Evolutionary conservation across 2,888 invertebrate species (phyloP), one percentile per base, ranked within the genome.

Genomic region (Silvanus unidentatus): DNA sequence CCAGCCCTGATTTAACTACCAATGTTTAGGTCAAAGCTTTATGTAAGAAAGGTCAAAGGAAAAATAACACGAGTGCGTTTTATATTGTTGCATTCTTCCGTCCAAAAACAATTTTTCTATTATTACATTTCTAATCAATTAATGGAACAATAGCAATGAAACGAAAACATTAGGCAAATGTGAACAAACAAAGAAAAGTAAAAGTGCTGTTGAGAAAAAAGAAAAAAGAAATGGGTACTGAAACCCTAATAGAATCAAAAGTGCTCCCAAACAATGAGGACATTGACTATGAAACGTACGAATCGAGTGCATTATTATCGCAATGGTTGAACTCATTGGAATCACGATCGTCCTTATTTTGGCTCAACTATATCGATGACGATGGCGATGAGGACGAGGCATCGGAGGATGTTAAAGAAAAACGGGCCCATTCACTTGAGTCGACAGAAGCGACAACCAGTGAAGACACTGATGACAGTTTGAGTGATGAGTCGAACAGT

Each of bases 281-380:
- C 43, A 46, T 54, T 28, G 51, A 57, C 42, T 57, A 58, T 39
- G 55, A 48, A 16, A 40, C 45, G 22, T 53, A 52, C 40, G 42
- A 50, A 30, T 53, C 55, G 10, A 41, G 53, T 0, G 44, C 62
- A 38, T 39, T 69, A 30, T 44, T 70, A 37, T 63, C 65, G 32
- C 63, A 69, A 37, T 71, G 71, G 71, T 54, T 71, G 44, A 63
- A 63, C 47, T 68, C 69, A 4, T 44, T 71, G 46, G 70, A 71
- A 49, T 62, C 63, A 34, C 58, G 65, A 12, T 70, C 70, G 4
- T 68, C 68, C 27, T 42, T 69, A 22, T 69, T 69, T 50, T 70
- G 70, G 70, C 47, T 70, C 41, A 66, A 65, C 43, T 69, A 69
- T 48, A 45, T 64, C 29, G 65, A 64, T 44, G 61, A 60, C 42